phyloP scores from a whole-genome alignment of 2,888 invertebrate species.

The Saturnia pavonia region DNA sequence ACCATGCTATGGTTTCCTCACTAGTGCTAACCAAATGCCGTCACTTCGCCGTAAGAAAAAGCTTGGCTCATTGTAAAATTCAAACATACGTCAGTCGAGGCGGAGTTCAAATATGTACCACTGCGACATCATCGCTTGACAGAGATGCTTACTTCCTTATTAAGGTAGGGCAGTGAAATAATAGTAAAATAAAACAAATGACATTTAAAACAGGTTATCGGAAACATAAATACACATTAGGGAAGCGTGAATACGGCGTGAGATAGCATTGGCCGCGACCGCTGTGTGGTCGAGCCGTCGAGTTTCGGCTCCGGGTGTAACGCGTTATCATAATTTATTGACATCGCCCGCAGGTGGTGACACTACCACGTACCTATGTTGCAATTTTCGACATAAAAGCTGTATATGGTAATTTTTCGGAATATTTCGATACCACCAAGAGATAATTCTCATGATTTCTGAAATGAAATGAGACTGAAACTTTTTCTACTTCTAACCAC shows the following conservation, averaged over 20 bases:
- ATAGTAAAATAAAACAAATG: background rate
- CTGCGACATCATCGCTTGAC: too few relatives aligned
- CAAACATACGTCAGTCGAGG: too few relatives aligned
- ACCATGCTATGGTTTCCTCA: too few relatives aligned
- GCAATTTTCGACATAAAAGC: constrained; percentile 7
- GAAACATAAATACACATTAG: constrained; percentile 42
- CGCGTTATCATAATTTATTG: constrained; percentile 58
- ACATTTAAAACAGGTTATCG: background rate
- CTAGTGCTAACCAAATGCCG: too few relatives aligned
- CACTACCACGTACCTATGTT: background rate
- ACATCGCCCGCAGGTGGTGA: constrained; percentile 10
- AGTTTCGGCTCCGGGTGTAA: constrained; percentile 37
- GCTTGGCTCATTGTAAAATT: too few relatives aligned
- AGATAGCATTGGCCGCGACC: constrained; percentile 57
- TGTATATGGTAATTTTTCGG: background rate
- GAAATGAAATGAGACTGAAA: too few relatives aligned
- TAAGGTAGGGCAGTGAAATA: too few relatives aligned
- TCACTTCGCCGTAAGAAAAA: too few relatives aligned
- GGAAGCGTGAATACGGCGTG: constrained; percentile 45
- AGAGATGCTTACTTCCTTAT: too few relatives aligned
- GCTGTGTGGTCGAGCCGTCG: constrained; percentile 33
- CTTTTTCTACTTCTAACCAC: too few relatives aligned
- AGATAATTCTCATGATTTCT: background rate
- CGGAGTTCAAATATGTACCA: too few relatives aligned
- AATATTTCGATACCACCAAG: background rate